These are phyloP conservation scores for Dissostichus mawsoni DNA, from an alignment of 2,113 vertebrate genomes.

Conservation along the genomic window DNA sequence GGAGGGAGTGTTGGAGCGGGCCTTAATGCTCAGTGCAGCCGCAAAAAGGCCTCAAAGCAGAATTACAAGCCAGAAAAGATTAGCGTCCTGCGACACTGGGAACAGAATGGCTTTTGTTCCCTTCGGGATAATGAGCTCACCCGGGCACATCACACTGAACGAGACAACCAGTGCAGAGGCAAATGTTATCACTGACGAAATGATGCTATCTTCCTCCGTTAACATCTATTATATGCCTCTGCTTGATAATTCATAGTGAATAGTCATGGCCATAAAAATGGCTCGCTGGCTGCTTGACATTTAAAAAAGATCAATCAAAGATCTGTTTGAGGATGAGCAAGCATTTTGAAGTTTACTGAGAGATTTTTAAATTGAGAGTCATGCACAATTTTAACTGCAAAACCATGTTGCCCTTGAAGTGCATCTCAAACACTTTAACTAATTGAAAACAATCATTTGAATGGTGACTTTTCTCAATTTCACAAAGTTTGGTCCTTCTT, in stretches of 20 bases:
- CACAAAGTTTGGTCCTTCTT: not conserved
- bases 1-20: conserved; percentile 39
- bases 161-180: conserved; percentile 42
- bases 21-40: conserved; percentile 50
- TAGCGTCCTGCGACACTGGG: conserved; percentile 77
- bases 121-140: conserved; percentile 79
- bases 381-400: not conserved
- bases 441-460: not conserved
- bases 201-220: conserved; percentile 30
- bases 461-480: not conserved
- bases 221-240: conserved; percentile 23
- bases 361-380: not conserved
- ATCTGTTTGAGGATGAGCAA: conserved; percentile 17
- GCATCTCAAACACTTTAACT: not conserved
- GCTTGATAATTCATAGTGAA: conserved; percentile 46
- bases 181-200: conserved; percentile 52
- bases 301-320: conserved; percentile 18
- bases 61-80: conserved; percentile 86
- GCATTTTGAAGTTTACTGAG: conserved; percentile 1
- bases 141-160: conserved; percentile 65
- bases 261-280: conserved; percentile 45
- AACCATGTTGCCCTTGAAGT: conserved; percentile 36
- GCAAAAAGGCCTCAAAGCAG: conserved; percentile 68
- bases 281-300: conserved; percentile 18
- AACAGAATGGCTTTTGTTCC: conserved; percentile 86